These are phyloP conservation scores for Itoplectis maculator DNA, from an alignment of 2,888 invertebrate species.

Conservation along the genomic window DNA sequence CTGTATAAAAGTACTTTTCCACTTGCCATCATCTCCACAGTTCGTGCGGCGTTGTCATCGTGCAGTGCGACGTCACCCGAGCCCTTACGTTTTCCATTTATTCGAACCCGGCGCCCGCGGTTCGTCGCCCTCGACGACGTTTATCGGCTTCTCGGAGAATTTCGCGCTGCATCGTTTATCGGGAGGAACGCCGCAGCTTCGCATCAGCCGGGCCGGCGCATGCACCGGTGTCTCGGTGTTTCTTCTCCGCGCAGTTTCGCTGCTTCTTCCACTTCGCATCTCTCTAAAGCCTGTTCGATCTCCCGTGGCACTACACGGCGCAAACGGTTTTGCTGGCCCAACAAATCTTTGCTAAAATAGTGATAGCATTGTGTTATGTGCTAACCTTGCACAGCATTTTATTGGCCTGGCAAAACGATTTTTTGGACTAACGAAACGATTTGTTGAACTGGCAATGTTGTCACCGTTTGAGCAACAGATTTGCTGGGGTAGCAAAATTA, in stretches of 20 bases:
- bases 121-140: conserved; percentile 51
- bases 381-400: too few relatives aligned
- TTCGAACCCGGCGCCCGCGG: conserved; percentile 45
- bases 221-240: background rate
- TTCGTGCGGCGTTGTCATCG: background rate
- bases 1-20: conserved; percentile 43
- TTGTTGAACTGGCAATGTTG: too few relatives aligned
- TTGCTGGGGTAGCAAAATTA: too few relatives aligned
- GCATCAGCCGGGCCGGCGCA: conserved; percentile 7
- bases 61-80: conserved; percentile 17
- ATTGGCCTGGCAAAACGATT: too few relatives aligned
- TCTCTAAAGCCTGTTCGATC: background rate
- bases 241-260: background rate
- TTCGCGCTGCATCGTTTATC: conserved; percentile 57
- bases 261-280: conserved; percentile 12
- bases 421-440: too few relatives aligned
- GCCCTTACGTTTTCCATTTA: conserved; percentile 48
- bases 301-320: background rate
- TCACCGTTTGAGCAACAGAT: too few relatives aligned
- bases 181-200: conserved; percentile 36
- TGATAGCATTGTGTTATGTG: too few relatives aligned
- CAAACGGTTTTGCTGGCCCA: too few relatives aligned
- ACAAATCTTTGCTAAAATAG: too few relatives aligned
- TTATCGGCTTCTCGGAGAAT: conserved; percentile 59
- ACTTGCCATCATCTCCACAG: conserved; percentile 40